Evolutionary conservation across 2,797 vertebrate genomes (phyloP), one percentile per base, ranked within the genome.

Genomic region (Tinamus major): DNA sequence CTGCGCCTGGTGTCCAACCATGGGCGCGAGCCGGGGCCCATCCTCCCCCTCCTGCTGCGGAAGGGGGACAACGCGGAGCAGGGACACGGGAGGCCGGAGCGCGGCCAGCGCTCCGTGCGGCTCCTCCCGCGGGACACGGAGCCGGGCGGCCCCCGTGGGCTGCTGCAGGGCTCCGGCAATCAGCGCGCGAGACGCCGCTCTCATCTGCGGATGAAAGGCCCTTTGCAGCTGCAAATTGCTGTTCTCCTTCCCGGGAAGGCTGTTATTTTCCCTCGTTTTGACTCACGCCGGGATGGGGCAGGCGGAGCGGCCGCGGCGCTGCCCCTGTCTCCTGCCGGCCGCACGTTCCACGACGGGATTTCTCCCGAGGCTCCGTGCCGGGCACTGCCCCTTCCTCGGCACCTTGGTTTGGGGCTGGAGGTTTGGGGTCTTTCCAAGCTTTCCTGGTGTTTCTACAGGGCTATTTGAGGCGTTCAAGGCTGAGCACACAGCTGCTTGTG

Each of bases 141-240:
- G 95, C 94, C n/a, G n/a, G n/a, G n/a, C n/a, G n/a, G n/a, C n/a
- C n/a, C n/a, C n/a, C n/a, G n/a, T n/a, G n/a, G n/a, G n/a, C n/a
- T n/a, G n/a, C 89, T 81, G 85, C 87, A 65, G 87, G 85, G 59
- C 69, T 69, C 27, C 0, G 3, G 81, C 85, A 83, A 95, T 90
- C 85, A 95, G 48, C 26, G 87, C 74, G 87, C 76, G 87, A 75
- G 94, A 95, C 6, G 14, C 81, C 63, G 82, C 88, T 96, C 62
- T 94, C 92, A 94, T 95, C 94, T 92, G 51, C 19, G 95, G 93
- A 96, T 95, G 94, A 95, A 96, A 96, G 92, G 82, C 81, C 82
- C 44, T 92, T 92, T 93, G 90, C 74, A 83, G 82, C 85, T 81
- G 91, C 85, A 91, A 95, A 95, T 95, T 89, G 95, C 18, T 89